These are phyloP conservation scores for Cololabis saira DNA, from an alignment of 2,113 vertebrate species.

Conservation along the genomic window DNA sequence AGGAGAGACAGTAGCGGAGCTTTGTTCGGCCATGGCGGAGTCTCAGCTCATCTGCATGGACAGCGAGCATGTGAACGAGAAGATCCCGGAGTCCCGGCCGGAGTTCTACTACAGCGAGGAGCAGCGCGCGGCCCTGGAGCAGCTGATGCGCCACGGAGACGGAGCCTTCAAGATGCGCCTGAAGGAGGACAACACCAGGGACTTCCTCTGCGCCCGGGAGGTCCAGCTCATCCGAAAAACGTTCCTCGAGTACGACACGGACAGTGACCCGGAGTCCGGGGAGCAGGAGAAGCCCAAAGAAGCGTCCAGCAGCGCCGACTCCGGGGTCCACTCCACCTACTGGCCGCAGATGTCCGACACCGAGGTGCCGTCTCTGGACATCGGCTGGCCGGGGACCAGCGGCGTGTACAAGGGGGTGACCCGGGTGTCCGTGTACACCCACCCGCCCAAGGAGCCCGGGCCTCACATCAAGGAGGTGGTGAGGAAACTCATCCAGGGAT, in stretches of 20 bases:
- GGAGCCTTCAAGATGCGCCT: slow-evolving; percentile 86
- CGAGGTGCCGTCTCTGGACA: slow-evolving; percentile 89
- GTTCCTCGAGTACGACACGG: slow-evolving; percentile 81
- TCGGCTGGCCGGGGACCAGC: slow-evolving; percentile 89
- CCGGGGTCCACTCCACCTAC: slow-evolving; percentile 86
- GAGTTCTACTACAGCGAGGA: slow-evolving; percentile 96
- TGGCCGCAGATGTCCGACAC: slow-evolving; percentile 95
- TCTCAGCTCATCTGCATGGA: slow-evolving; percentile 92
- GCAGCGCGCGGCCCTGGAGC: slow-evolving; percentile 89
- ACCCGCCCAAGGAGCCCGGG: slow-evolving; percentile 88
- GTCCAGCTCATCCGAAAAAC: slow-evolving; percentile 77
- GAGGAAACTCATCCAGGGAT: slow-evolving; percentile 89
- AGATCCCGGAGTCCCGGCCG: slow-evolving; percentile 85
- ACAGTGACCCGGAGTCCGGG: slow-evolving; percentile 66
- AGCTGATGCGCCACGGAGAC: slow-evolving; percentile 85
- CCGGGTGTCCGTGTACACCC: slow-evolving; percentile 88
- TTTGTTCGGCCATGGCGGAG: slow-evolving; percentile 84
- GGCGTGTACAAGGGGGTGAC: slow-evolving; percentile 89
- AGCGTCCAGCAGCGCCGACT: slow-evolving; percentile 68
- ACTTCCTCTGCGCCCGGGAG: slow-evolving; percentile 90
- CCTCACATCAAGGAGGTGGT: slow-evolving; percentile 94
- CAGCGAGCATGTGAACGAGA: slow-evolving; percentile 90
- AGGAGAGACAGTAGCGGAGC: neutral
- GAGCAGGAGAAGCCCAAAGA: slow-evolving; percentile 62
- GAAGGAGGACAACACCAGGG: slow-evolving; percentile 81